Evolutionary conservation across 2,888 invertebrate genomes (phyloP).

Genomic region (Chirona hameri): DNA sequence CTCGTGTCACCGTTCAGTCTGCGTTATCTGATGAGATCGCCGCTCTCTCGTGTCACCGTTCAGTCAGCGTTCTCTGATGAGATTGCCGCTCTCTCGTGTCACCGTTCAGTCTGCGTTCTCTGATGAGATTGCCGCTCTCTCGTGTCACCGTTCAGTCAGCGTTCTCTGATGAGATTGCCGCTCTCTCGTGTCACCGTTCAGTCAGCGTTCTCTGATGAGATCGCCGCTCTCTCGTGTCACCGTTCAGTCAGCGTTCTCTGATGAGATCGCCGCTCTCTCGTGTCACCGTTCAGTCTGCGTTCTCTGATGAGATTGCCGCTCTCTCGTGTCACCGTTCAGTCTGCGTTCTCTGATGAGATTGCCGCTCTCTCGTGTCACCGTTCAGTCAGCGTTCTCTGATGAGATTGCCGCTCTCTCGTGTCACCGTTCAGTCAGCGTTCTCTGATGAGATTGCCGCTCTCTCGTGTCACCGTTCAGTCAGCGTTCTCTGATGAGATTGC

Average conservation of each 20-base stretch:
- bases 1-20: not conserved
- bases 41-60: not conserved
- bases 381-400: conserved; percentile 37
- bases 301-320: conserved; percentile 35
- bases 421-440: conserved; percentile 29
- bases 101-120: conserved; percentile 37
- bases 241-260: conserved; percentile 37
- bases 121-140: too few species aligned
- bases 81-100: too few species aligned
- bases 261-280: too few species aligned
- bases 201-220: conserved; percentile 36
- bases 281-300: conserved; percentile 24
- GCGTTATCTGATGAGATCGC: conserved; percentile 35
- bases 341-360: conserved; percentile 36
- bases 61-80: conserved; percentile 37
- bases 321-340: not conserved
- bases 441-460: conserved; percentile 34
- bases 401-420: too few species aligned
- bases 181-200: not conserved
- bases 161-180: conserved; percentile 35
- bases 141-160: conserved; percentile 3
- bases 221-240: too few species aligned
- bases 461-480: not conserved
- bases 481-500: conserved; percentile 36
- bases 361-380: too few species aligned